Base-by-base conservation (phyloP, 2,797 vertebrate genomes). In the Loriculus beryllinus region DNA sequence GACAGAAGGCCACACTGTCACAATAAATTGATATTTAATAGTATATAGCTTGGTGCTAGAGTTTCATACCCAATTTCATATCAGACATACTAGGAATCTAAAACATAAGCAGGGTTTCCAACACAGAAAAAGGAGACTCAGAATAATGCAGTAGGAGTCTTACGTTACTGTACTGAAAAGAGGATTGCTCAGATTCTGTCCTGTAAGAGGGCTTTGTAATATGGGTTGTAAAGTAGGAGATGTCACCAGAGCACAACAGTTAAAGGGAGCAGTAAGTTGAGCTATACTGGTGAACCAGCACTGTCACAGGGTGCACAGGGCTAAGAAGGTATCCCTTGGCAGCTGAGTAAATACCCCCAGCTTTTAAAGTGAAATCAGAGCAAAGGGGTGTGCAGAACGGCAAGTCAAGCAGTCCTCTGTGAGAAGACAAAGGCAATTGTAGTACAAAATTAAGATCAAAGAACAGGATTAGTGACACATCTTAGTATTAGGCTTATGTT, bases 11-110 rank as follows among this genome's bases (percentile, higher is more conserved):
- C 52, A 77, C 16, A 29, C 8, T 31, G 29, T 40, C 78, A 82
- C 67, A 82, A 52, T 19, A 77, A 74, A 82, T 69, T 69, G 31
- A 51, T 82, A 86, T 63, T 88, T 76, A 84, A 81, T 86, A 84
- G 37, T 42, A 12, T 40, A 60, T 28, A 42, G 39, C 67, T 79
- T 31, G 18, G 39, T 37, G 23, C 40, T 48, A 52, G 26, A 9
- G 14, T 62, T 92, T 71, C 49, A 33, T 40, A 77, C 33, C 29
- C 70, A 77, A 82, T 51, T 88, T 83, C 57, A 43, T 80, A 17
- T 47, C 69, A 86, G 22, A 35, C 15, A 6, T 17, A 52, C 9
- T 26, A 74, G 48, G 15, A 90, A n/a, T 42, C 52, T 45, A 29
- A 93, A 72, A 62, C 42, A 57, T 4, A 62, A 86, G 14, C 17